Evolutionary conservation across 2,888 invertebrate genomes (phyloP).

Genomic region (Eupsilia transversa): DNA sequence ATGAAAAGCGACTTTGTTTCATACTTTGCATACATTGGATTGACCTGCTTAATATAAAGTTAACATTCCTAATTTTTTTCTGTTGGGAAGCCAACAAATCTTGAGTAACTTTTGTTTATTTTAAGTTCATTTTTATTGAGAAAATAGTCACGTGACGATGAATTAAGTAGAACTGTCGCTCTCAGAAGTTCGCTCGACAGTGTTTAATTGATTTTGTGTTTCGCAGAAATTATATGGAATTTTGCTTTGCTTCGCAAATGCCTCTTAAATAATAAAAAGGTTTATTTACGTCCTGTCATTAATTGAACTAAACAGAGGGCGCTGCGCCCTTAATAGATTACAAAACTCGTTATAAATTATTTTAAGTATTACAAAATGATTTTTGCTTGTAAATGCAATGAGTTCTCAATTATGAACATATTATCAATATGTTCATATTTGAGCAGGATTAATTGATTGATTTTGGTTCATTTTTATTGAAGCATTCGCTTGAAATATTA

Average conservation of each 20-base stretch:
- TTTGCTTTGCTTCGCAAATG: slow-evolving; percentile 18
- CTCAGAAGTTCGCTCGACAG: slow-evolving; percentile 29
- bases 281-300: slow-evolving; percentile 22
- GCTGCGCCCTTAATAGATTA: background rate
- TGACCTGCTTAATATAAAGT: background rate
- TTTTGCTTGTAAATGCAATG: background rate
- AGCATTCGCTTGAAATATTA: background rate
- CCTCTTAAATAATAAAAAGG: slow-evolving; percentile 13
- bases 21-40: background rate
- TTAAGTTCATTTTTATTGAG: background rate
- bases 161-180: slow-evolving; percentile 5
- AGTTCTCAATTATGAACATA: background rate
- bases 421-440: too few species aligned
- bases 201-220: slow-evolving; percentile 29
- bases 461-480: background rate
- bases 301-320: slow-evolving; percentile 13
- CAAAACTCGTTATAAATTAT: slow-evolving; percentile 1
- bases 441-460: background rate
- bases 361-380: background rate
- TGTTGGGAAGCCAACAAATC: background rate
- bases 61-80: background rate
- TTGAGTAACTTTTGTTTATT: background rate
- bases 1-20: background rate
- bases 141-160: slow-evolving; percentile 2
- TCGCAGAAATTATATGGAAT: slow-evolving; percentile 10